A percentile compares a stretch with the other conserved stretches of the same genome.
These are phyloP conservation scores for Seira ritae DNA, from an alignment of 2,888 invertebrate genomes.

Conservation along the genomic window DNA sequence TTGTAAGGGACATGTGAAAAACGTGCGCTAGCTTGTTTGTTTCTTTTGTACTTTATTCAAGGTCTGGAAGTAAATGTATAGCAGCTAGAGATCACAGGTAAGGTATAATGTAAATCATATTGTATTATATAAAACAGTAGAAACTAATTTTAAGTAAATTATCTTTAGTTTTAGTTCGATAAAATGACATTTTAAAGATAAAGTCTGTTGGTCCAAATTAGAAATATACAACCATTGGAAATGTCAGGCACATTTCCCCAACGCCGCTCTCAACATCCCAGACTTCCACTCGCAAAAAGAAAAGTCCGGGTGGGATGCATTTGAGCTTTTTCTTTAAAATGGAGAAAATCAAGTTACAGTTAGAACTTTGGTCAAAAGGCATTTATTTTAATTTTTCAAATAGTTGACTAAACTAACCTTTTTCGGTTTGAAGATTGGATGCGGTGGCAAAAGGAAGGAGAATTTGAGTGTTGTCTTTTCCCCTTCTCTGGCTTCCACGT, in stretches of 20 bases:
- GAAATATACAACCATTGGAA: constrained; percentile 20
- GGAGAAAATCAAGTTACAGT: too few relatives aligned
- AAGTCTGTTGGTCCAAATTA: not conserved
- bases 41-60: too few relatives aligned
- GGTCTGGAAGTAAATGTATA: too few relatives aligned
- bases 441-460: constrained; percentile 31
- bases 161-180: too few relatives aligned
- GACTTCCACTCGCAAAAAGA: constrained; percentile 39
- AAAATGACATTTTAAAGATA: too few relatives aligned
- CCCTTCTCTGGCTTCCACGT: not conserved
- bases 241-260: constrained; percentile 45
- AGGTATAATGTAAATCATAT: too few relatives aligned
- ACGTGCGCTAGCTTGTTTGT: too few relatives aligned
- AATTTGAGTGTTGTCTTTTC: constrained; percentile 33
- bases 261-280: constrained; percentile 44
- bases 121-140: not conserved
- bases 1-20: too few relatives aligned
- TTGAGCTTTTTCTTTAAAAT: constrained; percentile 23
- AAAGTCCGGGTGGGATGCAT: not conserved
- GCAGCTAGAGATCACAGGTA: too few relatives aligned
- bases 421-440: constrained; percentile 4
- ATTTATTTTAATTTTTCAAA: not conserved
- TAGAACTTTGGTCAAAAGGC: not conserved
- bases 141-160: too few relatives aligned
- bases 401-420: not conserved